These are phyloP conservation scores for Hydrotaea cyrtoneurina DNA, from an alignment of 2,888 invertebrate species.

Conservation along the genomic window DNA sequence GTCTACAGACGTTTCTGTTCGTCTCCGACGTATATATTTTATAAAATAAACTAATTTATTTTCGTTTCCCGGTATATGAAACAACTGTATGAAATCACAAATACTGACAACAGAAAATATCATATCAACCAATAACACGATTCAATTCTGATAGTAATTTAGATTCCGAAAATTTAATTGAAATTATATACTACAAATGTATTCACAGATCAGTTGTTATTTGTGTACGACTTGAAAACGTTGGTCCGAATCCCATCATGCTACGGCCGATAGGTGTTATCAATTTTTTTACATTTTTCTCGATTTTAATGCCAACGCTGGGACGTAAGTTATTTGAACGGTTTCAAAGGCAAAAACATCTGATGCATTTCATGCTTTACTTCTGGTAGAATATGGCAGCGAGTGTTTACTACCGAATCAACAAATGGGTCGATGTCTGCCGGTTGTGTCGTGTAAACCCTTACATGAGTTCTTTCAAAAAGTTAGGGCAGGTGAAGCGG, in stretches of 20 bases:
- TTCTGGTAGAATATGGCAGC: constrained; percentile 71
- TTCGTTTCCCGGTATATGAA: too few relatives aligned
- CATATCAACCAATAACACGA: too few relatives aligned
- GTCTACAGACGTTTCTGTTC: too few relatives aligned
- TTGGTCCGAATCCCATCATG: neutral
- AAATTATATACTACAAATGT: neutral
- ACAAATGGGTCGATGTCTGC: constrained; percentile 72
- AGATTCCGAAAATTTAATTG: neutral
- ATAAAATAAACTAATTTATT: too few relatives aligned
- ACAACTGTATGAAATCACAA: too few relatives aligned
- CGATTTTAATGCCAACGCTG: neutral
- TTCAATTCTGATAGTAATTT: too few relatives aligned
- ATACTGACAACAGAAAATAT: too few relatives aligned
- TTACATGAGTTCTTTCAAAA: constrained; percentile 67
- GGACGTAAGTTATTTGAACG: neutral
- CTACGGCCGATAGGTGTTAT: neutral
- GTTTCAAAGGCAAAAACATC: neutral
- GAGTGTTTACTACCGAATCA: constrained; percentile 71
- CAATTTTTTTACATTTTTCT: neutral
- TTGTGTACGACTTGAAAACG: neutral
- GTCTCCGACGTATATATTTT: too few relatives aligned
- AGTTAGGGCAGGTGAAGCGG: constrained; percentile 45
- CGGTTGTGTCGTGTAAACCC: constrained; percentile 72
- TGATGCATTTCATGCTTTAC: constrained; percentile 29
- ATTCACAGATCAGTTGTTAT: constrained; percentile 9